Evolutionary conservation across 2,888 invertebrate species (phyloP).

Genomic region (Lepidonotus clava): DNA sequence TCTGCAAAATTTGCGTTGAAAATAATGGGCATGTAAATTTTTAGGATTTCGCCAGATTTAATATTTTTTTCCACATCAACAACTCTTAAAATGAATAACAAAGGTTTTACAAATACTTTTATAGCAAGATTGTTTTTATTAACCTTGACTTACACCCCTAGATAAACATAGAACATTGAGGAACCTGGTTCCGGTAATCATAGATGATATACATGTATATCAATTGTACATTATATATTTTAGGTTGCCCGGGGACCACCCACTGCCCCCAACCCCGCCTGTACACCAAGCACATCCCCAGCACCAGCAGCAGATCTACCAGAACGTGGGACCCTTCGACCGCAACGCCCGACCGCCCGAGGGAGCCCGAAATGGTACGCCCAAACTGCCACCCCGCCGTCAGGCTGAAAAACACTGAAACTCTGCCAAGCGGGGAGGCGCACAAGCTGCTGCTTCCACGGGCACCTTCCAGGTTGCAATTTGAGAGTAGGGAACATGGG

Average conservation of each 20-base stretch:
- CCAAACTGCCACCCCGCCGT: constrained; percentile 46
- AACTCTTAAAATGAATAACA: no score
- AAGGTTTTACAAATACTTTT: no score
- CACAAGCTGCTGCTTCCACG: neutral
- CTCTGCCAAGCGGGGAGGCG: neutral
- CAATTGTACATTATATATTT: no score
- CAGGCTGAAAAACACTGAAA: constrained; percentile 25
- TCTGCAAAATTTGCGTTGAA: no score
- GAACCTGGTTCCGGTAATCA: no score
- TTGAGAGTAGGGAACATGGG: no score
- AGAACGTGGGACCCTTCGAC: constrained; percentile 42
- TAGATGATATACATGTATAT: no score
- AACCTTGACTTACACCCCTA: no score
- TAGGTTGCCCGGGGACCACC: constrained; percentile 11
- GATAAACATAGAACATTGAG: no score
- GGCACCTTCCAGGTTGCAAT: neutral
- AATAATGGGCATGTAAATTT: no score
- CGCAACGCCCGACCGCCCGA: constrained; percentile 9
- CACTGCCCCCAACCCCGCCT: neutral
- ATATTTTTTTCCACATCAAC: neutral
- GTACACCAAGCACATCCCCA: neutral
- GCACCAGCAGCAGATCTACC: constrained; percentile 40
- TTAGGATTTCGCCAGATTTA: neutral
- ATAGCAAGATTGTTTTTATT: no score
- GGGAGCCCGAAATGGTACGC: constrained; percentile 10